Percentiles rank a stretch among this genome's conserved stretches.
These are phyloP conservation scores for Ctenomys sociabilis DNA, from an alignment of 2,113 vertebrate genomes.

Conservation along the genomic window DNA sequence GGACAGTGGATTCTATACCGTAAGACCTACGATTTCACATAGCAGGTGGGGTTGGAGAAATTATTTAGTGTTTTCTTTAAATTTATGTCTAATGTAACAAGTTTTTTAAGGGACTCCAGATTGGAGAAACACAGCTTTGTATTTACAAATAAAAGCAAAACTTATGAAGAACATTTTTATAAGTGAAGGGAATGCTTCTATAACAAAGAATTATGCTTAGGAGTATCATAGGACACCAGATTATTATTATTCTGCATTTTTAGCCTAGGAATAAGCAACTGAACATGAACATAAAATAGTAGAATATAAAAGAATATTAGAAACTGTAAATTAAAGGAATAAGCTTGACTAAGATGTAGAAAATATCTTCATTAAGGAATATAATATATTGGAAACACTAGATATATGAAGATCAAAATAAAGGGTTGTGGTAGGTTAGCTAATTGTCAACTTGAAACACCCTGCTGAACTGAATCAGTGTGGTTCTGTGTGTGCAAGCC, in stretches of 20 bases:
- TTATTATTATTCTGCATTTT: background rate
- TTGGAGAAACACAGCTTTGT: background rate
- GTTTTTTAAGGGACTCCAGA: background rate
- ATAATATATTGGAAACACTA: background rate
- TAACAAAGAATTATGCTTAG: background rate
- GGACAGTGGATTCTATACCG: background rate
- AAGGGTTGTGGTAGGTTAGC: background rate
- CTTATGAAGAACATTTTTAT: background rate
- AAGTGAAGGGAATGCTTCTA: background rate
- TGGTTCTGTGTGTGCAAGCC: too few species aligned
- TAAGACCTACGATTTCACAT: background rate
- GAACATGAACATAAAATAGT: background rate
- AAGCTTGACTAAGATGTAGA: background rate
- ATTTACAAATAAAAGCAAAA: background rate
- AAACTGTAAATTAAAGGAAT: background rate
- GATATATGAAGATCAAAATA: background rate
- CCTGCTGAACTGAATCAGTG: too few species aligned
- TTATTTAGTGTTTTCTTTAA: background rate
- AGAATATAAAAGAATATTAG: background rate
- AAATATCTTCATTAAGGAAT: background rate
- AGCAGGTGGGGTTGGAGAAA: background rate
- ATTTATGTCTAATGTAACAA: background rate
- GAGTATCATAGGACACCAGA: background rate
- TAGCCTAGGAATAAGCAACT: background rate
- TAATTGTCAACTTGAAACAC: too few species aligned